A percentile compares a stretch with the other conserved stretches of the same genome.
Conservation (phyloP, 2,113 vertebrate species). For the Todiramphus saurophagus region DNA sequence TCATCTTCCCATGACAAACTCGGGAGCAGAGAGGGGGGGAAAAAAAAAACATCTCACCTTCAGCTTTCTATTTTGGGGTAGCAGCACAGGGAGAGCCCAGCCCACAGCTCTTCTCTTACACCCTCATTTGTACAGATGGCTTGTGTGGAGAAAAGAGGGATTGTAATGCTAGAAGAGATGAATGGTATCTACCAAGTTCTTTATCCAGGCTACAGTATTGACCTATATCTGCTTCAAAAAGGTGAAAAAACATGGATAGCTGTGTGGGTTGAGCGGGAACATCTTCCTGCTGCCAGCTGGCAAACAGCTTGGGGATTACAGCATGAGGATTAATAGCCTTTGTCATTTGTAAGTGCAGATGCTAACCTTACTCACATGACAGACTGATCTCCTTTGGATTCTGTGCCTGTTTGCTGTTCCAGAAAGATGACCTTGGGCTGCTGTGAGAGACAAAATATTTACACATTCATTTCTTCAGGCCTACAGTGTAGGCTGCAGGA, state of each 20-base stretch:
- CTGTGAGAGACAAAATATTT: constrained; percentile 63
- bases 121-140: neutral
- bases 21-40: neutral
- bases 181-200: constrained; percentile 20
- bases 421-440: constrained; percentile 67
- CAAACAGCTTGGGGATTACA: constrained; percentile 68
- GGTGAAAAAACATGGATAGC: constrained; percentile 64
- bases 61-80: neutral
- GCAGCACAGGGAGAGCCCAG: neutral
- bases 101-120: neutral
- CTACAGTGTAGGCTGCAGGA: constrained; percentile 8
- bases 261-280: constrained; percentile 36
- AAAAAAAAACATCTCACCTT: neutral
- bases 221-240: constrained; percentile 61
- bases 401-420: constrained; percentile 62
- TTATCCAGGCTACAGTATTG: constrained; percentile 17
- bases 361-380: constrained; percentile 68
- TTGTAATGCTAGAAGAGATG: neutral
- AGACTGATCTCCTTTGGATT: constrained; percentile 66
- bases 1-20: neutral
- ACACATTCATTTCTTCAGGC: constrained; percentile 47
- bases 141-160: neutral
- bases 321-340: constrained; percentile 70
- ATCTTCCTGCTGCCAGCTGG: constrained; percentile 66
- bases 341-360: constrained; percentile 69